Base-by-base conservation (phyloP, 2,113 vertebrate genomes). In the Romanogobio albipinnatus region DNA sequence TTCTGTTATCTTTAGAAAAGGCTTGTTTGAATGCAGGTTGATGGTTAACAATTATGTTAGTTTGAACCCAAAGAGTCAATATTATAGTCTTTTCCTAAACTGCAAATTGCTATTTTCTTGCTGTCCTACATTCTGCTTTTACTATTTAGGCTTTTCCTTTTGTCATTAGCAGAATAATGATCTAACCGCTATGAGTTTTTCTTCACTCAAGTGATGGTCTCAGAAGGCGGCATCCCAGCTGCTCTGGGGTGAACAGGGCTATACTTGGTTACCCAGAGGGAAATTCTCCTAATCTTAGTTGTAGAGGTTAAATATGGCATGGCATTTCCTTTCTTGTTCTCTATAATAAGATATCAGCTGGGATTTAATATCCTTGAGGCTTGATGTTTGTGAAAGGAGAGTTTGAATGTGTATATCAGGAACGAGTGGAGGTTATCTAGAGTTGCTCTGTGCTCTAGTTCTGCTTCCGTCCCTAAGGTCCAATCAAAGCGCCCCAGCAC, bases 291-390 rank as follows among this genome's bases (percentile, higher is more conserved):
- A 85, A 85, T 22, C 68, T 85, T 79, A 85, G 80, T 33, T 19
- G n/a, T 5, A 22, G 74, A 62, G 76, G 45, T 89, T 88, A 81
- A 85, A 90, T 81, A 64, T 79, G 73, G 80, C 66, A 29, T 68
- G 24, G 68, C 61, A 56, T 75, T 58, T 77, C 22, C 62, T 47
- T 14, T 45, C 56, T 76, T 1, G 10, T 13, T 58, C 5, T 13
- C 58, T 74, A 39, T 76, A 62, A 56, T 22, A 71, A 70, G 24
- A 71, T 19, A 56, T 66, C 78, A 10, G 4, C 26, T 66, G 78
- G 49, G 80, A 56, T 71, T 76, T 76, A 24, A 24, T n/a, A 11
- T 29, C 43, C 9, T 39, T 2, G 9, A 24, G 53, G 24, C 11
- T 24, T 71, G 4, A 62, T 53, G 47, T 73, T 77, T 70, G 61